Conservation (phyloP, 2,888 invertebrate genomes). For the Syrista parreyssii region DNA sequence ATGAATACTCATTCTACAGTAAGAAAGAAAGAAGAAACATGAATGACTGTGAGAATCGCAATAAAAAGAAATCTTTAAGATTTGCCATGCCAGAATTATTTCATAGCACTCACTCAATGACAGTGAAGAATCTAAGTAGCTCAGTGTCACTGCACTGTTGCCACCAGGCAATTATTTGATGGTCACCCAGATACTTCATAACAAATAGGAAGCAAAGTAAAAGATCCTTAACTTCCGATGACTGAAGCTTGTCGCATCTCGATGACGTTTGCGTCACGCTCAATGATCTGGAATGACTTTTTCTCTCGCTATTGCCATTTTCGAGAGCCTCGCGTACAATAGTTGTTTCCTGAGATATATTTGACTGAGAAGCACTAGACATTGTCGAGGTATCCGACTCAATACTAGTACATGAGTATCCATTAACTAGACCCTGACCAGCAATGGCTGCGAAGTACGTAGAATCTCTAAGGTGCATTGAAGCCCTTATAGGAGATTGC, state of each 20-base stretch:
- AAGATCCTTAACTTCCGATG: slow-evolving; percentile 87
- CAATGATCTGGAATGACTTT: slow-evolving; percentile 70
- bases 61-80: neutral
- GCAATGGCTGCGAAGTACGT: slow-evolving; percentile 79
- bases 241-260: slow-evolving; percentile 79
- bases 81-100: neutral
- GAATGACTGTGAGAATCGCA: neutral
- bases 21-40: neutral
- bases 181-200: slow-evolving; percentile 89
- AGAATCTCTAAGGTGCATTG: slow-evolving; percentile 82
- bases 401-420: slow-evolving; percentile 80
- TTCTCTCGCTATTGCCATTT: slow-evolving; percentile 51
- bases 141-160: slow-evolving; percentile 85
- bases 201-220: slow-evolving; percentile 91
- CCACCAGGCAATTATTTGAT: slow-evolving; percentile 92
- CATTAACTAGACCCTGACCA: slow-evolving; percentile 78
- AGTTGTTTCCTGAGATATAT: slow-evolving; percentile 72
- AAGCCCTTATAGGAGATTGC: slow-evolving; percentile 75
- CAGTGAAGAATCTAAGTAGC: slow-evolving; percentile 85
- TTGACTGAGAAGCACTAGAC: slow-evolving; percentile 73
- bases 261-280: slow-evolving; percentile 70
- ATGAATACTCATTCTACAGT: slow-evolving; percentile 79
- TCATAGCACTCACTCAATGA: slow-evolving; percentile 77
- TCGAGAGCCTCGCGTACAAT: slow-evolving; percentile 67
- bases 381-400: slow-evolving; percentile 80